Evolutionary conservation across 2,888 invertebrate species (phyloP).

Genomic region (Ceriagrion tenellum): DNA sequence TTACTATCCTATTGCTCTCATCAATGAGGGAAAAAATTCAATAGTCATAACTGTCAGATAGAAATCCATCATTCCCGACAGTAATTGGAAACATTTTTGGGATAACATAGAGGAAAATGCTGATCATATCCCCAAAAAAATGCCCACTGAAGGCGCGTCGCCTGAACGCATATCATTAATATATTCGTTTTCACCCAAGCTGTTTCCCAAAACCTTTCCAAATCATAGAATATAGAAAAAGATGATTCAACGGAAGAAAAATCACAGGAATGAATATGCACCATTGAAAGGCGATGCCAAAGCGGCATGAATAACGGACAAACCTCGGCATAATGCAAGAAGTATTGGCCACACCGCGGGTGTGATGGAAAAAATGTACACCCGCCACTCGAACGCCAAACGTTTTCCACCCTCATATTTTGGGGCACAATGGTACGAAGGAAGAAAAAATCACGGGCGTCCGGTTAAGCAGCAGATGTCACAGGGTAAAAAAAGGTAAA

Average conservation of each 20-base stretch:
- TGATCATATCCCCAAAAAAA: not conserved
- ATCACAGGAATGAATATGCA: not conserved
- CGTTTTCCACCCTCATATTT: slow-evolving; percentile 5
- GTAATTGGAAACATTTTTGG: not conserved
- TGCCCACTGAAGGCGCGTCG: not conserved
- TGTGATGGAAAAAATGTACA: not conserved
- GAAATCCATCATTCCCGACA: not conserved
- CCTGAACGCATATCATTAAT: not conserved
- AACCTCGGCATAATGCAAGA: not conserved
- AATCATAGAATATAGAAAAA: not conserved
- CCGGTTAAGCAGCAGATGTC: slow-evolving; percentile 58
- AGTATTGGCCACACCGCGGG: not conserved
- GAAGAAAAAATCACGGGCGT: slow-evolving; percentile 23
- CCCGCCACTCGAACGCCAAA: not conserved
- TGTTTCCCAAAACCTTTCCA: not conserved
- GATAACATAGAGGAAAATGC: not conserved
- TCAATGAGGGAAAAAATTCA: too few species aligned
- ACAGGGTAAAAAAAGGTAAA: not conserved
- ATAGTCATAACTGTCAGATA: too few species aligned
- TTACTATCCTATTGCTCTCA: too few species aligned
- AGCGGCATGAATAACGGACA: not conserved
- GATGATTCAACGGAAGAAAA: not conserved
- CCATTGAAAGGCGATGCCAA: not conserved
- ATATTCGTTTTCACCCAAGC: not conserved
- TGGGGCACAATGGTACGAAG: not conserved